Evolutionary conservation across 2,113 vertebrate species (phyloP), one percentile per base, ranked within the genome.

Genomic region (Zosterops pallidus): DNA sequence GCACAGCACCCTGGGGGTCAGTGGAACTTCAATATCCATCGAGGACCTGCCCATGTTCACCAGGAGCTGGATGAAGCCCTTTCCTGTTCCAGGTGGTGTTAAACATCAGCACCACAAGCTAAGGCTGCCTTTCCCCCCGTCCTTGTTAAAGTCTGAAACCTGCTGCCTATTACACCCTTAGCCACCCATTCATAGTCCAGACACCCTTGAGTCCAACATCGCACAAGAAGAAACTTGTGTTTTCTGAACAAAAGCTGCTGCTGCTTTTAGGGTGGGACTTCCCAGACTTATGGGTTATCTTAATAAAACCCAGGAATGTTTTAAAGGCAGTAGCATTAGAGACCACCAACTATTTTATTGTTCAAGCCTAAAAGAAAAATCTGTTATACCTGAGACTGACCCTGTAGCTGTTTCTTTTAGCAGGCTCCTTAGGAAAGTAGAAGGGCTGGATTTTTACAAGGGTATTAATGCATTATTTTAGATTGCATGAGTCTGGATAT

Each of bases 321-420:
- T 97, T 96, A 98, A 96, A 97, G 95, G 92, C 95, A 95, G 85
- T 78, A 97, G 97, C 91, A 69, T 87, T 94, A 94, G 91, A 97
- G 98, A 98, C 97, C 97, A 98, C 97, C 96, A 97, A 95, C 95
- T 94, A 96, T 89, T 98, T 98, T 98, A 97, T 95, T 97, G 94
- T 97, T 91, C 82, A 95, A 96, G 67, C 79, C 97, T 97, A 95
- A 93, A 97, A 97, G 95, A 94, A 94, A 95, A 97, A 87, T 92
- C 89, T 78, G 11, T 92, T 60, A 53, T 94, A 97, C 93, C 94
- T 96, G 93, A 86, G 78, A 71, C 6, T 9, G 83, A 76, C 91
- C 19, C 42, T 90, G 93, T 78, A 92, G 90, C 80, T 89, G 47
- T 90, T 88, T 83, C 93, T 95, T 85, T 96, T 86, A 97, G 87